Evolutionary conservation across 2,888 invertebrate genomes (phyloP).

Genomic region (Imbricaverruca yamaguchii): DNA sequence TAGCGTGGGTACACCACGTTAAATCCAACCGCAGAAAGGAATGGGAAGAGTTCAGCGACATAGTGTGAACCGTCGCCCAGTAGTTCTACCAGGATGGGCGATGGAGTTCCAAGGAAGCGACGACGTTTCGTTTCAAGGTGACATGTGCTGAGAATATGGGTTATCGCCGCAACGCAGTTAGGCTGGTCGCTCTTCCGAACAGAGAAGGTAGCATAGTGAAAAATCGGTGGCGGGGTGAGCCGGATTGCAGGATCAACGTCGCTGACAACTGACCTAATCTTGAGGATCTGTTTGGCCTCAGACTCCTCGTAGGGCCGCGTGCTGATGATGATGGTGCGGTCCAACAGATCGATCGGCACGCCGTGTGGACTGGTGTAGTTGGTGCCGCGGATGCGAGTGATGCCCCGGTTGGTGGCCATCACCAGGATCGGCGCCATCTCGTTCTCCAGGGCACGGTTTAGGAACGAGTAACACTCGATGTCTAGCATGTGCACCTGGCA

Average conservation of each 20-base stretch:
- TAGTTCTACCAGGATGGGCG: no score
- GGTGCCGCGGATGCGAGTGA: conserved; percentile 91
- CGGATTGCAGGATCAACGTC: background rate
- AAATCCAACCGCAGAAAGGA: no score
- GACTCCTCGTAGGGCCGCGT: conserved; percentile 80
- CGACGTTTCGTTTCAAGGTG: no score
- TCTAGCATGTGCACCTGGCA: conserved; percentile 89
- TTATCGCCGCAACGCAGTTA: no score
- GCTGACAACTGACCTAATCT: conserved; percentile 54
- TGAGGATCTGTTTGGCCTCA: conserved; percentile 84
- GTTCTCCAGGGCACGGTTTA: conserved; percentile 92
- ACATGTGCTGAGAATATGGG: no score
- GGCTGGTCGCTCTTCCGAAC: no score
- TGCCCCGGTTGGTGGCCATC: conserved; percentile 94
- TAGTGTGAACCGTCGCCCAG: no score
- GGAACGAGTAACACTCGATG: conserved; percentile 96
- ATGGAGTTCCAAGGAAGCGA: no score
- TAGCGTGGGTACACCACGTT: no score
- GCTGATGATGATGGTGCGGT: conserved; percentile 89
- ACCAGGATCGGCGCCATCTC: conserved; percentile 97
- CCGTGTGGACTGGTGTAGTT: conserved; percentile 92
- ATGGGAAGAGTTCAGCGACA: no score
- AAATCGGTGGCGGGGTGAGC: background rate
- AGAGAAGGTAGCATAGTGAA: no score
- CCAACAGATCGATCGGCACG: conserved; percentile 91